Percentiles rank a stretch among this genome's conserved stretches.
Conservation (phyloP, 37 sponge, comb jelly and placozoan species). For the Ianthella basta region DNA sequence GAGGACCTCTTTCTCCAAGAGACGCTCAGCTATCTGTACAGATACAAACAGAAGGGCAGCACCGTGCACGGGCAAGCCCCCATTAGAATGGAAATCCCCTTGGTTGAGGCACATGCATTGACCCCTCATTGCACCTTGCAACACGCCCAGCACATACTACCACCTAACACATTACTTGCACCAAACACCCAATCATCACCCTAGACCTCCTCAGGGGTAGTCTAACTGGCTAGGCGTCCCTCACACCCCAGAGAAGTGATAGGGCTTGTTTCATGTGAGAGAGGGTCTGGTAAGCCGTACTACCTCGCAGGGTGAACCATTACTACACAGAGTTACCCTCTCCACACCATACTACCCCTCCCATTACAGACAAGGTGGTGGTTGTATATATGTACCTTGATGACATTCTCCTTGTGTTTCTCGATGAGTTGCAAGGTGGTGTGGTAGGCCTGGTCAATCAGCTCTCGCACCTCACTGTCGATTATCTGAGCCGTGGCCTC, state of each 20-base stretch:
- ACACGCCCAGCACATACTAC: constrained; percentile 22
- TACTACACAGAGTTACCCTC: background rate
- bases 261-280: too few relatives aligned
- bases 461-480: constrained; percentile 75
- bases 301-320: background rate
- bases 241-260: too few relatives aligned
- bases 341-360: background rate
- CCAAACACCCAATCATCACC: too few relatives aligned
- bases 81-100: too few relatives aligned
- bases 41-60: background rate
- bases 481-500: constrained; percentile 95
- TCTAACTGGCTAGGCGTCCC: too few relatives aligned
- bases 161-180: too few relatives aligned
- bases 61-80: too few relatives aligned
- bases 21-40: constrained; percentile 80
- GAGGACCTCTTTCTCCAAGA: constrained; percentile 90
- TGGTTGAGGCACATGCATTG: too few relatives aligned
- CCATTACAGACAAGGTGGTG: background rate
- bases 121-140: background rate
- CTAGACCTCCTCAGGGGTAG: too few relatives aligned
- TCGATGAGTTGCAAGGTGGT: constrained; percentile 67
- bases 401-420: constrained; percentile 74
- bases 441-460: constrained; percentile 72
- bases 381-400: constrained; percentile 35
- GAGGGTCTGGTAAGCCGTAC: too few relatives aligned